Conservation (phyloP, 2,888 invertebrate species). For the Dicycla oo region DNA sequence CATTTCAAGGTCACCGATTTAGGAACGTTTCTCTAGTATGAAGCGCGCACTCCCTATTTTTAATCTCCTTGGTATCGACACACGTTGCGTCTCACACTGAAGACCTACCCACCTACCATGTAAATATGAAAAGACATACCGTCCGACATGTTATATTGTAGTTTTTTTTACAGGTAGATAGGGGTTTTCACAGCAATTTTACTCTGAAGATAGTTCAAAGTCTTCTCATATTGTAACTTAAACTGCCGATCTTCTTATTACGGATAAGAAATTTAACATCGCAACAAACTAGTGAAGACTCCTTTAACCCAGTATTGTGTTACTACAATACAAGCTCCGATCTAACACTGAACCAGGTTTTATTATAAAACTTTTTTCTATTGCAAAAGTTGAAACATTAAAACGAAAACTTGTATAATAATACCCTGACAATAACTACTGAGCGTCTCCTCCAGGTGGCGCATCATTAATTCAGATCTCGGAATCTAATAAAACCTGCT, state of each 20-base stretch:
- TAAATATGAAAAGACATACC: no score
- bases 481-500: constrained; percentile 61
- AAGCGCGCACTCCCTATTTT: no score
- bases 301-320: constrained; percentile 6
- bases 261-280: no score
- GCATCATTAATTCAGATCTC: constrained; percentile 64
- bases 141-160: no score
- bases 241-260: constrained; percentile 12
- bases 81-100: no score
- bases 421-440: constrained; percentile 59
- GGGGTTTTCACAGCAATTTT: background rate
- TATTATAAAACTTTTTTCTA: constrained; percentile 64
- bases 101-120: no score
- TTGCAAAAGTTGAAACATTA: constrained; percentile 60
- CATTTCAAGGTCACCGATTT: no score
- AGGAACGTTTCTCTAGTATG: no score
- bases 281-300: constrained; percentile 16
- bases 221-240: background rate
- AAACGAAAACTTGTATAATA: constrained; percentile 49
- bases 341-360: constrained; percentile 36
- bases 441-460: constrained; percentile 47
- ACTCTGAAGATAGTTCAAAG: background rate
- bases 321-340: constrained; percentile 26
- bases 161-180: no score
- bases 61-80: no score